phyloP scores from a whole-genome alignment of 2,797 vertebrate genomes.

The Loris lydekkerianus region DNA sequence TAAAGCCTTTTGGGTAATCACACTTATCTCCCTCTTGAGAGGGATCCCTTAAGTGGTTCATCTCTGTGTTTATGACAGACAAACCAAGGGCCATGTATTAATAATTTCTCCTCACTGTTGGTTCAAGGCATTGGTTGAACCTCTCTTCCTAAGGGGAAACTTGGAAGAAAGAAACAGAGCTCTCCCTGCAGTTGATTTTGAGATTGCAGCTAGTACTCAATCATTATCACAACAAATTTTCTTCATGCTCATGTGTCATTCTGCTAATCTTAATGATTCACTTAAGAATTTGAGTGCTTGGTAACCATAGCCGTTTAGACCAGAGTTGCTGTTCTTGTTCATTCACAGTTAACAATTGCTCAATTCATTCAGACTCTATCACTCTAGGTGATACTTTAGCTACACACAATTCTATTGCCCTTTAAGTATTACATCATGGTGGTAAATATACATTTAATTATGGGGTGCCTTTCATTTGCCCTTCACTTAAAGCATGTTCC shows the following conservation, averaged over 20 bases:
- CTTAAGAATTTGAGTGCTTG: not conserved
- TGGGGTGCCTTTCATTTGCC: not conserved
- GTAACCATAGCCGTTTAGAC: not conserved
- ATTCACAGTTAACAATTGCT: not conserved
- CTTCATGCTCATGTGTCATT: not conserved
- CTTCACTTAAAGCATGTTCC: not conserved
- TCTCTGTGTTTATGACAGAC: not conserved
- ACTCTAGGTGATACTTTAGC: not conserved
- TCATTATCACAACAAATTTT: not conserved
- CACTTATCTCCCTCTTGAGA: not conserved
- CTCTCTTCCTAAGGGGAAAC: not conserved
- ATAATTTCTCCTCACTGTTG: not conserved
- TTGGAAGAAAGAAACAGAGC: not conserved
- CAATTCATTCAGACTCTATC: not conserved
- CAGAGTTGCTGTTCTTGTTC: not conserved
- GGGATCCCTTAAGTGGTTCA: not conserved
- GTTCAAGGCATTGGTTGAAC: not conserved
- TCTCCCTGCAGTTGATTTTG: not conserved
- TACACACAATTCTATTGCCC: not conserved
- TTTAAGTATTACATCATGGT: not conserved
- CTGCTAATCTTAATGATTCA: not conserved
- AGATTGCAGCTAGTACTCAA: not conserved
- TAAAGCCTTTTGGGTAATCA: not conserved
- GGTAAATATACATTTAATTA: not conserved
- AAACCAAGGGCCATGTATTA: fast-evolving